Conservation (phyloP, 2,888 invertebrate species). For the Cryptosula pallasiana region DNA sequence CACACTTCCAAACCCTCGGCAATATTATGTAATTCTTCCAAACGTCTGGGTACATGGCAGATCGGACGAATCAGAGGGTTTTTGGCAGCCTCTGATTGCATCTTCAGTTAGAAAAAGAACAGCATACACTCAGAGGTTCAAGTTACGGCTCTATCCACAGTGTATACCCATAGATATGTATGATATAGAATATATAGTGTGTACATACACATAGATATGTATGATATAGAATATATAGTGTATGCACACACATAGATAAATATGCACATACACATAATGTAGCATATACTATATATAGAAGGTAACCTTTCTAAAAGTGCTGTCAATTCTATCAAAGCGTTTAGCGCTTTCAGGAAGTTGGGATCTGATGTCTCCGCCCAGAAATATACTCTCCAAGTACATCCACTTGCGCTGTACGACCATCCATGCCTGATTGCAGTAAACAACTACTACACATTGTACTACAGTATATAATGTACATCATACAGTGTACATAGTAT, state of each 20-base stretch:
- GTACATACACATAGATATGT: neutral
- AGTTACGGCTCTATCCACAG: too few relatives aligned
- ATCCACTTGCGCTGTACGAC: constrained; percentile 28
- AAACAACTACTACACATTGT: too few relatives aligned
- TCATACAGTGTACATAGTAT: too few relatives aligned
- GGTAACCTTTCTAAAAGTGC: constrained; percentile 24
- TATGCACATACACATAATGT: neutral
- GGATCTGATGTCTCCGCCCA: constrained; percentile 26
- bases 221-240: neutral
- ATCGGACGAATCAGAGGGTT: constrained; percentile 14
- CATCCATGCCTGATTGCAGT: constrained; percentile 27
- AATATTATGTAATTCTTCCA: constrained; percentile 24
- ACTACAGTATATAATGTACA: neutral
- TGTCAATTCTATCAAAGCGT: constrained; percentile 26
- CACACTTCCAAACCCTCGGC: constrained; percentile 27
- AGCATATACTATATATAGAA: neutral
- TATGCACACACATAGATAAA: neutral
- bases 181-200: neutral
- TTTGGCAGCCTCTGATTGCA: constrained; percentile 26
- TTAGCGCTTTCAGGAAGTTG: constrained; percentile 28
- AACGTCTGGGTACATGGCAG: constrained; percentile 25
- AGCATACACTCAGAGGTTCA: too few relatives aligned
- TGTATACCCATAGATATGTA: neutral
- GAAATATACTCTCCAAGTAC: constrained; percentile 27
- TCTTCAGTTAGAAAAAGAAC: constrained; percentile 9